Percentiles rank a stretch among this genome's conserved stretches.
These are phyloP conservation scores for Carterocephalus palaemon DNA, from an alignment of 2,888 invertebrate species.

Conservation along the genomic window DNA sequence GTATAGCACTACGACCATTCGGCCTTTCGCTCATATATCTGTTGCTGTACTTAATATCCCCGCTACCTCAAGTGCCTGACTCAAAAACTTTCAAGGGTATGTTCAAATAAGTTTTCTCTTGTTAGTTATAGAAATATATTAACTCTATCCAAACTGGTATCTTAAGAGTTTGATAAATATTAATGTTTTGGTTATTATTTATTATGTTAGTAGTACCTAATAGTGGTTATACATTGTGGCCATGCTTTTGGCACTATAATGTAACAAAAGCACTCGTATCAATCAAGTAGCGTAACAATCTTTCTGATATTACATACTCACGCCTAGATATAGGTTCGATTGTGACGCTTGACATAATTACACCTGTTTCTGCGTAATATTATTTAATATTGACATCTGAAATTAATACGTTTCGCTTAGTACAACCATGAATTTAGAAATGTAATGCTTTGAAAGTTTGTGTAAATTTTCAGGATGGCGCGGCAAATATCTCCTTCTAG, in stretches of 20 bases:
- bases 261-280: background rate
- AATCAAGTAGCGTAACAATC: conserved; percentile 3
- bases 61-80: conserved; percentile 86
- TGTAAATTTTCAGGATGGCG: conserved; percentile 53
- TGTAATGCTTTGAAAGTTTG: background rate
- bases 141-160: too few species aligned
- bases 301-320: conserved; percentile 18
- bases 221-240: too few species aligned
- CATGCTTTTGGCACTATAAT: too few species aligned
- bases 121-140: too few species aligned
- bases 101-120: too few species aligned
- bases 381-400: too few species aligned
- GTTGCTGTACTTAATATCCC: conserved; percentile 86
- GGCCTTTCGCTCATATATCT: conserved; percentile 89
- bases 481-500: conserved; percentile 51
- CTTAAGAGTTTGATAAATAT: conserved; percentile 9
- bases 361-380: conserved; percentile 3
- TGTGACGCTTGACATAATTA: conserved; percentile 15
- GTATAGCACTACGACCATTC: conserved; percentile 89
- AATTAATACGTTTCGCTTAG: background rate
- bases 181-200: conserved; percentile 3
- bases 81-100: conserved; percentile 81
- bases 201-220: too few species aligned
- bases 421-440: background rate
- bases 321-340: too few species aligned